A percentile compares a stretch with the other conserved stretches of the same genome.
These are phyloP conservation scores for Drosophila affinis DNA, from an alignment of 2,888 invertebrate genomes.

Conservation along the genomic window DNA sequence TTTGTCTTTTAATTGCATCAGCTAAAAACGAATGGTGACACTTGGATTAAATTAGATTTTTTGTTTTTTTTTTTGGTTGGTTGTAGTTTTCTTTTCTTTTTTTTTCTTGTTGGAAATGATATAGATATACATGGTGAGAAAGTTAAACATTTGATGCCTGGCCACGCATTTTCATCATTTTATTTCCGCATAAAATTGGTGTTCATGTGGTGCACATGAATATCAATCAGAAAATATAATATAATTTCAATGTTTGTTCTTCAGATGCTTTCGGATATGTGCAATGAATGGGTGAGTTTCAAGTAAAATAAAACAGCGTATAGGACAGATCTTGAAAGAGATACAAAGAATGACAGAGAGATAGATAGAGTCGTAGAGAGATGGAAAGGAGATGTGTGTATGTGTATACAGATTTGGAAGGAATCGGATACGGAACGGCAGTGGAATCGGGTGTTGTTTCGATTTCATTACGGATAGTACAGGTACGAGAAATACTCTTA, in stretches of 20 bases:
- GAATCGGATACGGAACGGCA: constrained; percentile 43
- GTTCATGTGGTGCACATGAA: constrained; percentile 37
- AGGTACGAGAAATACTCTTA: constrained; percentile 36
- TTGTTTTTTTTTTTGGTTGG: background rate
- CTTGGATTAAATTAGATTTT: constrained; percentile 28
- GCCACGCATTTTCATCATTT: constrained; percentile 83
- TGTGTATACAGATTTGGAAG: constrained; percentile 43
- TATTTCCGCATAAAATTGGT: constrained; percentile 32
- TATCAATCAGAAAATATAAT: constrained; percentile 42
- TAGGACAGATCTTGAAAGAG: constrained; percentile 32
- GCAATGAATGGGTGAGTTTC: constrained; percentile 54
- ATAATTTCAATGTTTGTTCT: constrained; percentile 34
- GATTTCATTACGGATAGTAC: constrained; percentile 16
- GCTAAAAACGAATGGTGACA: constrained; percentile 40
- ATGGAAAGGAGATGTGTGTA: constrained; percentile 28
- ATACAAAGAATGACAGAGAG: constrained; percentile 19
- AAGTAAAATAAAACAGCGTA: constrained; percentile 32
- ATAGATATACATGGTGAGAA: constrained; percentile 56
- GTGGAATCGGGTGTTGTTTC: constrained; percentile 46
- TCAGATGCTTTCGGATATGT: constrained; percentile 39
- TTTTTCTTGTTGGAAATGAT: constrained; percentile 42
- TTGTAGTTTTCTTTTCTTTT: constrained; percentile 26
- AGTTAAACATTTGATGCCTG: constrained; percentile 80
- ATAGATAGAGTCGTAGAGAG: background rate
- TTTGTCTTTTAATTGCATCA: constrained; percentile 29